Percentiles rank a stretch among this genome's conserved stretches.
Evolutionary conservation across 2,113 vertebrate genomes (phyloP).

Genomic region (Xiphophorus couchianus): DNA sequence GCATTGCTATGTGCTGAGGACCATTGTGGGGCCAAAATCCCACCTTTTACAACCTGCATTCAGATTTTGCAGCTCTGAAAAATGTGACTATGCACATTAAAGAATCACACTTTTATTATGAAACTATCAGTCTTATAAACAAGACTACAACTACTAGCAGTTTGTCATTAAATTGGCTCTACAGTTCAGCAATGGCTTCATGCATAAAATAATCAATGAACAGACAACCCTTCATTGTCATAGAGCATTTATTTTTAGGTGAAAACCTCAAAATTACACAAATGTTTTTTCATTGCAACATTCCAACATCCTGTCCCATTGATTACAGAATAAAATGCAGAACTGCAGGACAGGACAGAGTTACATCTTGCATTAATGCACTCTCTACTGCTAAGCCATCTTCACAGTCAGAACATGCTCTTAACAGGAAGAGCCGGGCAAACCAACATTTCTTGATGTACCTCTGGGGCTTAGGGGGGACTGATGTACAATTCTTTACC

Average conservation of each 20-base stretch:
- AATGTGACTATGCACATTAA: too few species aligned
- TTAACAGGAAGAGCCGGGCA: conserved; percentile 51
- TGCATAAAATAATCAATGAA: too few species aligned
- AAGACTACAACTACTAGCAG: too few species aligned
- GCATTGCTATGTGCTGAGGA: too few species aligned
- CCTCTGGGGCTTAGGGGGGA: conserved; percentile 52
- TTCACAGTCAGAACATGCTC: conserved; percentile 55
- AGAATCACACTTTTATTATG: too few species aligned
- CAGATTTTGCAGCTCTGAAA: too few species aligned
- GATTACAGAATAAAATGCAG: conserved; percentile 8
- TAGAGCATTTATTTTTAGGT: background rate
- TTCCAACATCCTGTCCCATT: conserved; percentile 1
- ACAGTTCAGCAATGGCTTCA: too few species aligned
- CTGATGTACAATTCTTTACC: conserved; percentile 73
- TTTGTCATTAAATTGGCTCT: too few species aligned
- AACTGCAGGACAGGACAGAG: conserved; percentile 12
- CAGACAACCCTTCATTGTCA: background rate
- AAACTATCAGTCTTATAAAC: too few species aligned
- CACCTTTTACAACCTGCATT: too few species aligned
- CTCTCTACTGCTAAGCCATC: conserved; percentile 40
- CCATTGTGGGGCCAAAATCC: too few species aligned
- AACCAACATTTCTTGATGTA: conserved; percentile 54
- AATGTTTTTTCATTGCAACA: conserved; percentile 21
- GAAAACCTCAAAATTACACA: conserved; percentile 21
- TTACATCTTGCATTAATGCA: conserved; percentile 60